Evolutionary conservation across 2,797 vertebrate genomes (phyloP).

Genomic region (Rhynchonycteris naso): DNA sequence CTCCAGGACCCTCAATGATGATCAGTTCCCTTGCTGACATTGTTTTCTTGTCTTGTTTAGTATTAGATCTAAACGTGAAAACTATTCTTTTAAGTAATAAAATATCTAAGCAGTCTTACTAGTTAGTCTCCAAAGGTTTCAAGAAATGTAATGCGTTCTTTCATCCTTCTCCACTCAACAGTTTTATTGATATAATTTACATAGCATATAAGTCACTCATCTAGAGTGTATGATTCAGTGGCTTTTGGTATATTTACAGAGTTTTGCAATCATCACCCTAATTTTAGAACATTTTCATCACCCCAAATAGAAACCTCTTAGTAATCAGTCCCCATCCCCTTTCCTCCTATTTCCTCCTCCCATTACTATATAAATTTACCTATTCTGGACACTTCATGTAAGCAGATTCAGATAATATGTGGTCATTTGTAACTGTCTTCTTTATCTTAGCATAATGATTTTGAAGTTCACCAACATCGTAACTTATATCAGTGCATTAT

Average conservation of each 20-base stretch:
- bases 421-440: not conserved
- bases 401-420: not conserved
- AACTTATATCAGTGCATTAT: not conserved
- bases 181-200: not conserved
- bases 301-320: not conserved
- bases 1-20: not conserved
- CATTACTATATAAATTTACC: not conserved
- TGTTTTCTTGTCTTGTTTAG: not conserved
- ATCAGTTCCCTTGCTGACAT: not conserved
- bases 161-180: not conserved
- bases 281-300: slow-evolving; percentile 7
- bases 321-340: too few relatives aligned
- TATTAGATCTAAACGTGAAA: not conserved
- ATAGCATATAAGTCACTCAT: not conserved
- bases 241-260: not conserved
- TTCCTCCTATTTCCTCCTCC: not conserved
- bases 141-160: not conserved
- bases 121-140: not conserved
- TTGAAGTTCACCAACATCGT: not conserved
- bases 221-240: not conserved
- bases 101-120: not conserved
- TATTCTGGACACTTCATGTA: not conserved
- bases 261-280: not conserved
- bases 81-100: not conserved
- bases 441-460: not conserved